Base-by-base conservation (phyloP, 2,797 vertebrate genomes). In the Notolepis coatsorum region DNA sequence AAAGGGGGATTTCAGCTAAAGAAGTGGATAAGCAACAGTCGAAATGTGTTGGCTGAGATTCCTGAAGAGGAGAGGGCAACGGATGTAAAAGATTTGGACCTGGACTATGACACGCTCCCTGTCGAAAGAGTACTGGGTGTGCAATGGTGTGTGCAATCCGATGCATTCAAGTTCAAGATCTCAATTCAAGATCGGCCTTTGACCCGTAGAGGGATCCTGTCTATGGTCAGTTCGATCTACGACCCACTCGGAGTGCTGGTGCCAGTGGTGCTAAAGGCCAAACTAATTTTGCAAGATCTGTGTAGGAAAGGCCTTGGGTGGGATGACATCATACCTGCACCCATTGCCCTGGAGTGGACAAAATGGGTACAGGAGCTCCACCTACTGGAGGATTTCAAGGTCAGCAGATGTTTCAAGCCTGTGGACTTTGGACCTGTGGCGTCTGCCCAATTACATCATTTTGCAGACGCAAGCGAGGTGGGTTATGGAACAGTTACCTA, bases 201-300 rank as follows among this genome's bases (percentile, higher is more conserved):
- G 2, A 73, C 58, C 7, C 25, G 53, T 27, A 61, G 62, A 50
- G 62, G 68, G 9, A 65, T 60, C 1, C 50, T 71, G n/a, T 61
- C 55, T 0, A 41, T 20, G 4, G n/a, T 54, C 5, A 55, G 43
- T 13, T 61, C 50, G 0, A 35, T 71, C 3, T 61, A 54, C 5
- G 39, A 70, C 37, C 54, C 27, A 4, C 30, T 65, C 4, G 39
- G 54, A 10, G 46, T 73, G 25, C 7, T 73, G 18, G 57, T 23
- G 2, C 31, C 50, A 9, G n/a, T 65, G 0, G 30, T 52, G 4
- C 35, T 64, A 5, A 13, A 31, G n/a, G 61, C 68, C 2, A 70
- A 70, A 10, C 35, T 15, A 8, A 33, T 61, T 7, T 2, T 71
- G 2, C 52, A 51, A 27, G 37, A 41, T 8, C 7, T 70, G 20